Percentiles rank a stretch among this genome's conserved stretches.
phyloP scores from a whole-genome alignment of 1,140 invertebrate species.

The Lepidurus packardi region DNA sequence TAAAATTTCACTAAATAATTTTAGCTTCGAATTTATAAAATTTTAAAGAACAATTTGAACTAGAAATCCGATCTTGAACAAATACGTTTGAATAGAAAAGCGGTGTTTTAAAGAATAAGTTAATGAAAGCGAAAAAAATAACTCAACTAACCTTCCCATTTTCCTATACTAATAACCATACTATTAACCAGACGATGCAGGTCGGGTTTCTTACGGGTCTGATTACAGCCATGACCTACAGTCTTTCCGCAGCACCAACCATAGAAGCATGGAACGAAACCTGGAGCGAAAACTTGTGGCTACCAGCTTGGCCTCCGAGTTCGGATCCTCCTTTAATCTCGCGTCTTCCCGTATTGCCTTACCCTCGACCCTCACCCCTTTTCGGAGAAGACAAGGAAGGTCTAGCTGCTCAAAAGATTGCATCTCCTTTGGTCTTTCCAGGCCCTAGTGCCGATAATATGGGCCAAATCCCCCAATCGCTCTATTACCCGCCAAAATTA shows the following conservation, averaged over 20 bases:
- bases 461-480: background rate
- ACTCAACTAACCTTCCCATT: background rate
- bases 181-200: background rate
- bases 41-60: no score
- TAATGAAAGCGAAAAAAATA: background rate
- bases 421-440: background rate
- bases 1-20: no score
- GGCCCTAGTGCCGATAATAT: background rate
- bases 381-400: background rate
- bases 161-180: background rate
- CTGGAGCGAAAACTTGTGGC: background rate
- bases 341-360: background rate
- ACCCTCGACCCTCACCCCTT: background rate
- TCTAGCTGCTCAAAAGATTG: background rate
- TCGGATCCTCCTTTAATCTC: background rate
- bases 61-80: no score
- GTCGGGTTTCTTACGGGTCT: constrained; percentile 1
- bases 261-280: background rate
- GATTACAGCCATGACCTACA: background rate
- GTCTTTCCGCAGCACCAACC: background rate
- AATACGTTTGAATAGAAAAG: background rate
- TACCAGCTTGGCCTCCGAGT: constrained; percentile 8
- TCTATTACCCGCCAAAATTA: background rate
- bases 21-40: no score
- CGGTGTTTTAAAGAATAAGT: background rate